Evolutionary conservation across 35 echinoderm and acorn worm species (phyloP), one percentile per base, ranked within the genome.

Genomic region (Heliocidaris erythrogramma): DNA sequence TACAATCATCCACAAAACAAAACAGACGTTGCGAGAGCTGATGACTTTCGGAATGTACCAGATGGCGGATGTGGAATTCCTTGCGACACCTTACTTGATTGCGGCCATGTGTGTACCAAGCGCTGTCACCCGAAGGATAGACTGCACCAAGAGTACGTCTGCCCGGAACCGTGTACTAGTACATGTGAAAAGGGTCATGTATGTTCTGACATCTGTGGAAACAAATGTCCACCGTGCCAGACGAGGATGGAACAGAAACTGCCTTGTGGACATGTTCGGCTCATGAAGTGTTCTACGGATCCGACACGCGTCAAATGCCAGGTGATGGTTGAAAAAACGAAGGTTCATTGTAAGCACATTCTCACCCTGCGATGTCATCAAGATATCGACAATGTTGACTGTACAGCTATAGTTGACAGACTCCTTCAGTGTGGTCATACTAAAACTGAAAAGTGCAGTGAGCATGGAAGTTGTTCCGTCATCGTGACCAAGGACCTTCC

Each of bases 91-190:
- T 86, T 88, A 30, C 91, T 99, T 4, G 60, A 92, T 3, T 99
- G 98, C 94, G 98, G 98, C 31, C 98, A 99, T 87, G 94, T 94
- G 0, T 99, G 98, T 86, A 13, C 1, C 5, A 85, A 47, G 17
- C n/a, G 31, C 32, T 99, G 98, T 49, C 98, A 99, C 71, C 96
- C 96, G 27, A 11, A 49, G 4, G 94, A 99, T 69, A 8, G 18
- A 4, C 69, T 94, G 59, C 98, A 99, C 93, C 35, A 86, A 31
- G 47, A 49, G 7, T 94, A 97, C 49, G 50, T 65, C 6, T 99
- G 98, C 59, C 30, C 5, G 5, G 49, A 95, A 21, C 60, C 52
- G 5, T 99, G 98, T 85, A 78, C 27, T 2, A 92, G 90, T 35
- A 91, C 78, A 4, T 97, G 96, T 59, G 47, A 49, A 30, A 92